Conservation (phyloP, 2,888 invertebrate species). For the Laspeyria flexula region DNA sequence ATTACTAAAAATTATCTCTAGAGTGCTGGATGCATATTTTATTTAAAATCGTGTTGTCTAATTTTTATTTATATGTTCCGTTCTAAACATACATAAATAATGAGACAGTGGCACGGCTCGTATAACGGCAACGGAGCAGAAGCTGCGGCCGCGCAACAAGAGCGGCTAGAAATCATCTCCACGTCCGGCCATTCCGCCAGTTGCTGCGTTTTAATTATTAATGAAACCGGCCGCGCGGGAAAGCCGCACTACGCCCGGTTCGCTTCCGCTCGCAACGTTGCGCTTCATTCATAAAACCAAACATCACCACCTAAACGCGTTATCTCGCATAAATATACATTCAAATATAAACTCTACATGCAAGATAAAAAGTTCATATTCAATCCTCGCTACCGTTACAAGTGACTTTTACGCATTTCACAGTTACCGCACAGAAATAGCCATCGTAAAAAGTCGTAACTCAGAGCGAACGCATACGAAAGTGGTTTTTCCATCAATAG, state of each 20-base stretch:
- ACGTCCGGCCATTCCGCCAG: constrained; percentile 82
- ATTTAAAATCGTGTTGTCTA: constrained; percentile 36
- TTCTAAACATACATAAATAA: constrained; percentile 41
- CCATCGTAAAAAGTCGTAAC: constrained; percentile 79
- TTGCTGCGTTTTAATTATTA: constrained; percentile 84
- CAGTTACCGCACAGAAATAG: constrained; percentile 72
- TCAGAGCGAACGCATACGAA: constrained; percentile 71
- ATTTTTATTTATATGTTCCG: constrained; percentile 50
- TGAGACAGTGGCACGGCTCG: constrained; percentile 33
- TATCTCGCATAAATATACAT: constrained; percentile 45
- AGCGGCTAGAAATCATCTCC: constrained; percentile 82
- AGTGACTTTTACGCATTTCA: constrained; percentile 49
- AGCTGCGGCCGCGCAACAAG: constrained; percentile 62
- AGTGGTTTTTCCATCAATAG: constrained; percentile 76
- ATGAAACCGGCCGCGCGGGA: constrained; percentile 84
- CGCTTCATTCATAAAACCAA: constrained; percentile 84
- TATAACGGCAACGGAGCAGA: constrained; percentile 51
- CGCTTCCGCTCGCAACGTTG: constrained; percentile 83
- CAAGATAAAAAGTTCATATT: constrained; percentile 48
- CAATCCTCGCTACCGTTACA: constrained; percentile 29
- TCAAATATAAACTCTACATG: constrained; percentile 58
- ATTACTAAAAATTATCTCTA: constrained; percentile 53
- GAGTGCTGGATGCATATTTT: constrained; percentile 43
- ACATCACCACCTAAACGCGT: constrained; percentile 44
- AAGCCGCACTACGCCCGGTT: constrained; percentile 83